Conservation (phyloP, 2,797 vertebrate species). For the Okamejei kenojei region DNA sequence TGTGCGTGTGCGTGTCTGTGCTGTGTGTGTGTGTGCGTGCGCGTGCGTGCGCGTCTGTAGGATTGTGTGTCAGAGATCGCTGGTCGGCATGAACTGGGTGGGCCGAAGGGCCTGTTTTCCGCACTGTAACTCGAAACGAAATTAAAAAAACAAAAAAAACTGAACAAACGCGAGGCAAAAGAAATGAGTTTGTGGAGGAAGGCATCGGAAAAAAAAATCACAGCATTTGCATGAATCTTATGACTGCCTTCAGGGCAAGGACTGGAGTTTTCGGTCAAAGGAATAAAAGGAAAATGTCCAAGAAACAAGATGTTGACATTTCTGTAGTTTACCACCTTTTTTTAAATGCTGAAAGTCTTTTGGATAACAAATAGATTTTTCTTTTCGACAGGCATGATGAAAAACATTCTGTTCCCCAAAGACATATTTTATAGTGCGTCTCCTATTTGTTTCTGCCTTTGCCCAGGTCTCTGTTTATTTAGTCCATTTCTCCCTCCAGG, state of each 20-base stretch:
- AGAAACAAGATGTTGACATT: not conserved
- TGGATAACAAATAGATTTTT: not conserved
- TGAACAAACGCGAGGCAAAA: not conserved
- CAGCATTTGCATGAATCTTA: not conserved
- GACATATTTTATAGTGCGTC: not conserved
- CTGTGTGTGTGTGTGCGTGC: too few relatives aligned
- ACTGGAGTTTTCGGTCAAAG: not conserved
- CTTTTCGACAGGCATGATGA: not conserved
- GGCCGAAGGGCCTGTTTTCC: too few relatives aligned
- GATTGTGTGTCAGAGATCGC: too few relatives aligned
- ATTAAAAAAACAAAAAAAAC: too few relatives aligned
- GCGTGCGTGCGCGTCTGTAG: too few relatives aligned
- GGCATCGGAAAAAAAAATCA: not conserved
- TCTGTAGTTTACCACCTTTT: not conserved
- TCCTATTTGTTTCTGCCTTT: not conserved
- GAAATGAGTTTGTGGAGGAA: not conserved
- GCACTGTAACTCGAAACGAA: too few relatives aligned
- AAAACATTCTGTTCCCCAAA: not conserved
- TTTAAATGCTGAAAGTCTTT: not conserved
- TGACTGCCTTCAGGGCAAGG: not conserved
- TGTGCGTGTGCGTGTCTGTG: too few relatives aligned
- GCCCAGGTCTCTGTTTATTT: not conserved
- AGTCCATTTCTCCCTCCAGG: not conserved
- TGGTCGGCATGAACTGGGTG: too few relatives aligned
- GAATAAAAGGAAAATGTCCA: not conserved